Evolutionary conservation across 2,888 invertebrate genomes (phyloP).

Genomic region (Caenorhabditis macrosperma): DNA sequence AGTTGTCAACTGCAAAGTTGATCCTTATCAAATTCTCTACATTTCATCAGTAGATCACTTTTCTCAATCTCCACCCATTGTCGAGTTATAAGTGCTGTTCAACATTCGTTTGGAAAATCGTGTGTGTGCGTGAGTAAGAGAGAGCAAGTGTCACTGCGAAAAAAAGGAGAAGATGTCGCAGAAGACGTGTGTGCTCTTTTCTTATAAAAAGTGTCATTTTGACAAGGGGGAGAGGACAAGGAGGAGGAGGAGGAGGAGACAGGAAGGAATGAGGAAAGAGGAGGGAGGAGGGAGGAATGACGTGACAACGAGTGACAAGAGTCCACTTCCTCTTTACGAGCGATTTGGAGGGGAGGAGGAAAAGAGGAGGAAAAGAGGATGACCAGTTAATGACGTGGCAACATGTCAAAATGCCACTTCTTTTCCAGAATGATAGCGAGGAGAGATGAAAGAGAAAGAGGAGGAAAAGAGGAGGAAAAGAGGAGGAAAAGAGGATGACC

Average conservation of each 20-base stretch:
- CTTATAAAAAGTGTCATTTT: conserved; percentile 35
- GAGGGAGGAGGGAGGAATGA: neutral
- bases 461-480: too few species aligned
- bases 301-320: conserved; percentile 7
- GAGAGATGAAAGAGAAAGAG: too few species aligned
- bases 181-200: neutral
- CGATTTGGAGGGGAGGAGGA: too few species aligned
- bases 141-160: neutral
- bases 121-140: neutral
- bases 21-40: too few species aligned
- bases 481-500: too few species aligned
- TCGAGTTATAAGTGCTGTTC: neutral
- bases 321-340: conserved; percentile 12
- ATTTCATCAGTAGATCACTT: neutral
- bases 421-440: too few species aligned
- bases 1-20: too few species aligned
- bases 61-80: neutral
- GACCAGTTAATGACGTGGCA: too few species aligned
- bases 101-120: too few species aligned
- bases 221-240: neutral
- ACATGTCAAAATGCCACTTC: too few species aligned
- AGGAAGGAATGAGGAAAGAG: neutral
- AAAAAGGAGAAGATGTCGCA: neutral
- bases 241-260: neutral
- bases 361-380: too few species aligned